A percentile compares a stretch with the other conserved stretches of the same genome.
These are phyloP conservation scores for Xiphophorus maculatus DNA, from an alignment of 2,113 vertebrate species.

Conservation along the genomic window DNA sequence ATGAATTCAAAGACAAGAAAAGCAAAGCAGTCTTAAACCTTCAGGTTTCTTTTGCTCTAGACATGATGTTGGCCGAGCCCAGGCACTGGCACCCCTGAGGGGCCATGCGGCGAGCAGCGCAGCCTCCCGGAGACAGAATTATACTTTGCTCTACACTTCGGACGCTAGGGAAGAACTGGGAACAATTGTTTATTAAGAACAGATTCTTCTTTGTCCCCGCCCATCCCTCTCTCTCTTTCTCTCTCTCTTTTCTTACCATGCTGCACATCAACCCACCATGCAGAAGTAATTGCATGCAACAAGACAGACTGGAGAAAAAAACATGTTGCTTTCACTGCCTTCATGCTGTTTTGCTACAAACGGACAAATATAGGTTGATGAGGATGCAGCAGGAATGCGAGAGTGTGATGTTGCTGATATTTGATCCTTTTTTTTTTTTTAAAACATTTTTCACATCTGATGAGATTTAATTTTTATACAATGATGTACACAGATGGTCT, in stretches of 20 bases:
- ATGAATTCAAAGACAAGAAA: slow-evolving; percentile 63
- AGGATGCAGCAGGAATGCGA: background rate
- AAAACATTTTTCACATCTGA: slow-evolving; percentile 34
- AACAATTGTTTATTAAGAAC: slow-evolving; percentile 15
- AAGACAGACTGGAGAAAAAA: slow-evolving; percentile 45
- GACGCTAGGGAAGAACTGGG: slow-evolving; percentile 12
- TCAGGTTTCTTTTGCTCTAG: slow-evolving; percentile 36
- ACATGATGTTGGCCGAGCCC: slow-evolving; percentile 32
- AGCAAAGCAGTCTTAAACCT: slow-evolving; percentile 52
- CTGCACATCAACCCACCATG: slow-evolving; percentile 60
- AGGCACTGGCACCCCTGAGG: slow-evolving; percentile 17
- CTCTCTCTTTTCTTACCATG: slow-evolving; percentile 35
- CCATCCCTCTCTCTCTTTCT: slow-evolving; percentile 26
- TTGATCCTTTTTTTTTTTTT: slow-evolving; percentile 12
- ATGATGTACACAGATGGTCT: slow-evolving; percentile 21
- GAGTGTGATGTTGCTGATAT: slow-evolving; percentile 12
- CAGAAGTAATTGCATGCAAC: slow-evolving; percentile 62
- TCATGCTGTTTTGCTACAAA: slow-evolving; percentile 23
- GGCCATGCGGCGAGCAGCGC: slow-evolving; percentile 33
- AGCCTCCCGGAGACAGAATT: slow-evolving; percentile 23
- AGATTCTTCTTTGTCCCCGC: slow-evolving; percentile 20
- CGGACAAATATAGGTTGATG: slow-evolving; percentile 13
- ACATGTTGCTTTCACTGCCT: slow-evolving; percentile 43
- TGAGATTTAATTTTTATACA: slow-evolving; percentile 61
- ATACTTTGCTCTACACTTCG: slow-evolving; percentile 12